Base-by-base conservation (phyloP, 2,888 invertebrate species). In the Patella caerulea region DNA sequence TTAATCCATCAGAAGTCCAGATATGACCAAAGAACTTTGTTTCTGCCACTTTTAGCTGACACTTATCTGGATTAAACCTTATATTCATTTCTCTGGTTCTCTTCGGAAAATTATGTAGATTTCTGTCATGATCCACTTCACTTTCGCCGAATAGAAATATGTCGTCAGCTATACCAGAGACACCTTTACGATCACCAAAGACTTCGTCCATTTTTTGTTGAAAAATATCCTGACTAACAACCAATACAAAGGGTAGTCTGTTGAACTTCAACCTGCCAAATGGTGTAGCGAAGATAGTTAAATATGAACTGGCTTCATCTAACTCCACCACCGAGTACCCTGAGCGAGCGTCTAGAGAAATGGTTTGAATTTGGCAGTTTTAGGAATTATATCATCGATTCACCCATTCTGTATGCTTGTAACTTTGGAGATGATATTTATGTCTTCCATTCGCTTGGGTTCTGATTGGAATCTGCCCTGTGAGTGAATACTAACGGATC, bases 101-200 rank as follows among this genome's bases (percentile, higher is more conserved):
- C 34, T 78, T 45, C 15, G 82, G 24, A 7, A 78, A 69, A 15
- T 24, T 24, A 12, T 29, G 14, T 14, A 80, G 52, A 17, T 78
- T 73, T 15, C 19, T 29, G 45, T 82, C 80, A 54, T 80, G 82
- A 24, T 71, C 65, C 24, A 24, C 34, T 45, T 73, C 78, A 55
- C 72, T 75, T 12, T 45, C 19, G 5, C 78, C 79, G 24, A 53
- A n/a, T 19, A 79, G 54, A 14, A 82, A 45, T 24, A 80, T 72
- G 29, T 83, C 83, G 70, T 83, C 80, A 52, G 83, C 82, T 12
- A 83, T 75, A 1, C 70, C 72, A 14, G 24, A 53, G 0, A 78
- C 56, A 4, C 80, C 76, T 29, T 71, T 29, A 11, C 81, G 56
- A 1, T 79, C 76, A 52, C 74, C 79, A 15, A 83, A 72, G 9